A percentile compares a stretch with the other conserved stretches of the same genome.
Conservation (phyloP, 2,113 vertebrate genomes). For the Capreolus pygargus region DNA sequence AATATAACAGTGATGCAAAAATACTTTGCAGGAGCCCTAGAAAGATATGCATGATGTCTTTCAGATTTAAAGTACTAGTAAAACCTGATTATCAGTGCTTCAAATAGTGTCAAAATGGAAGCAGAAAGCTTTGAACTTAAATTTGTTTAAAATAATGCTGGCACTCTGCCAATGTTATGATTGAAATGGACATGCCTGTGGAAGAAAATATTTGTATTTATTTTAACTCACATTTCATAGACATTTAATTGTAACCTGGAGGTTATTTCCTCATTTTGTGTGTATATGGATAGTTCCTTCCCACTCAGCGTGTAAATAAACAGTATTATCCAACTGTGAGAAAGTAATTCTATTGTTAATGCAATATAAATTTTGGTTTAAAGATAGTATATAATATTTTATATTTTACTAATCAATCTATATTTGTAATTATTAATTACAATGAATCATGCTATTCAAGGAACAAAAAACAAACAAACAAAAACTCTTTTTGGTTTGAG, state of each 20-base stretch:
- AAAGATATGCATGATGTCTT: neutral
- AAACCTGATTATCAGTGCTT: neutral
- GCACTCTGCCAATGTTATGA: slow-evolving; percentile 31
- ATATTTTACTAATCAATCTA: neutral
- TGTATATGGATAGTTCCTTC: neutral
- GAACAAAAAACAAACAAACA: neutral
- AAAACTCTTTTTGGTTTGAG: neutral
- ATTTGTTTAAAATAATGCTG: neutral
- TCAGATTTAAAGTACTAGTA: slow-evolving; percentile 23
- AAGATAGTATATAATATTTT: neutral
- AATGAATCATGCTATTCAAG: neutral
- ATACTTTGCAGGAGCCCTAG: neutral
- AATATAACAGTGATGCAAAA: neutral
- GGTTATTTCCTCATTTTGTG: neutral
- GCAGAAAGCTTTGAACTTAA: slow-evolving; percentile 43
- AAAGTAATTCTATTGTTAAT: slow-evolving; percentile 44
- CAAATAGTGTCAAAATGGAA: slow-evolving; percentile 38
- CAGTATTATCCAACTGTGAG: neutral
- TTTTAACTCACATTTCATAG: slow-evolving; percentile 37
- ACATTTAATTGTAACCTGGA: neutral
- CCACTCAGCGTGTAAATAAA: slow-evolving; percentile 38
- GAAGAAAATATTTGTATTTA: slow-evolving; percentile 31
- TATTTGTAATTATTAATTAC: slow-evolving; percentile 18
- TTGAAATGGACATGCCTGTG: neutral
- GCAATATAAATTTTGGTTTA: neutral